Evolutionary conservation across 2,113 vertebrate genomes (phyloP).

Genomic region (Nymphicus hollandicus): DNA sequence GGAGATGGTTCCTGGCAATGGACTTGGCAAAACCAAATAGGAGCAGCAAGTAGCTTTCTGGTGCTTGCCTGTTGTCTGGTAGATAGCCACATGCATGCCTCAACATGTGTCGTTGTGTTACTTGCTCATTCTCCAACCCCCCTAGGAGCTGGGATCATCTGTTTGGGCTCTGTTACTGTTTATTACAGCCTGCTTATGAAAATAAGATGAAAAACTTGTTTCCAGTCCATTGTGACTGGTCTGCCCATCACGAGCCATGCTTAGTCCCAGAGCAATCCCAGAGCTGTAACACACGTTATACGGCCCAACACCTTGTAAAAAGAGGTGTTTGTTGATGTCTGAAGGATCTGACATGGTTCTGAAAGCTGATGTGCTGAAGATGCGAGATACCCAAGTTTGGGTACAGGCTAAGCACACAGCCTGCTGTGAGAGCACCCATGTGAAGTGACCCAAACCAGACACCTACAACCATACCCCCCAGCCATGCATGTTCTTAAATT

Average conservation of each 20-base stretch:
- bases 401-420: neutral
- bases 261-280: neutral
- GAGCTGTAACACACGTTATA: neutral
- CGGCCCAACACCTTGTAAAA: neutral
- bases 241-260: accelerated
- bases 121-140: neutral
- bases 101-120: neutral
- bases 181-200: neutral
- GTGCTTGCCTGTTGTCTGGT: neutral
- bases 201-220: neutral
- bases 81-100: neutral
- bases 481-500: accelerated
- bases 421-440: neutral
- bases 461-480: accelerated
- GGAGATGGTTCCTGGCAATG: neutral
- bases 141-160: neutral
- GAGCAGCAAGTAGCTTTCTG: neutral
- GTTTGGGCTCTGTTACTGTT: neutral
- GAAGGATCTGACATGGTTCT: neutral
- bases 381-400: neutral
- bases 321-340: neutral
- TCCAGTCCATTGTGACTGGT: neutral
- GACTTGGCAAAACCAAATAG: neutral
- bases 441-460: neutral
- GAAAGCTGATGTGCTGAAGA: neutral